Conservation (phyloP, 2,113 vertebrate genomes). For the Pionites leucogaster region DNA sequence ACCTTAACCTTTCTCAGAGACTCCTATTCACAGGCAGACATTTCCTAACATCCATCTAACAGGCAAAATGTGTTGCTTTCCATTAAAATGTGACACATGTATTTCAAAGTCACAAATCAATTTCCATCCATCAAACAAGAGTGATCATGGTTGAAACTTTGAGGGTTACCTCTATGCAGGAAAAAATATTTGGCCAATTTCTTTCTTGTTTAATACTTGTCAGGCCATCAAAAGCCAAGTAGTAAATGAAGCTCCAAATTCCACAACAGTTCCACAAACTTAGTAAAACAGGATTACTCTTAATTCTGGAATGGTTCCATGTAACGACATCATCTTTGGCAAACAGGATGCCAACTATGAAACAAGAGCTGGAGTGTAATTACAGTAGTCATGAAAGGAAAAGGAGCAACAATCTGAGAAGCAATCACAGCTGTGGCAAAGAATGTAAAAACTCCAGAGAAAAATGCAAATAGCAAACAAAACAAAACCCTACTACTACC, state of each 20-base stretch:
- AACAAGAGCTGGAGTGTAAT: background rate
- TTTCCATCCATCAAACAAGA: background rate
- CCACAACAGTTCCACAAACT: background rate
- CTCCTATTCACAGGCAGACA: background rate
- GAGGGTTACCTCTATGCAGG: background rate
- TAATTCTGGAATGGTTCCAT: background rate
- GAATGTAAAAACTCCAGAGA: background rate
- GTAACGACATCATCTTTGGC: background rate
- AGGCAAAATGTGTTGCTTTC: background rate
- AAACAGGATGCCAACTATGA: background rate
- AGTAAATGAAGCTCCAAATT: background rate
- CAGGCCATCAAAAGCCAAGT: background rate
- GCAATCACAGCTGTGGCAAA: background rate
- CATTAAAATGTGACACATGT: background rate
- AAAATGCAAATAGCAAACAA: background rate
- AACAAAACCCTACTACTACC: background rate
- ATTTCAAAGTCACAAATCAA: background rate
- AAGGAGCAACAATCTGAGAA: background rate
- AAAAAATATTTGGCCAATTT: background rate
- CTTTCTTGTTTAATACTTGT: background rate
- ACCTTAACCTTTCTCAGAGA: background rate
- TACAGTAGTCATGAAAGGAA: background rate
- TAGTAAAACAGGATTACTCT: background rate
- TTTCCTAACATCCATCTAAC: background rate
- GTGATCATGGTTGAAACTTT: background rate